These are phyloP conservation scores for Mirounga angustirostris DNA, from an alignment of 2,113 vertebrate genomes.

Conservation along the genomic window DNA sequence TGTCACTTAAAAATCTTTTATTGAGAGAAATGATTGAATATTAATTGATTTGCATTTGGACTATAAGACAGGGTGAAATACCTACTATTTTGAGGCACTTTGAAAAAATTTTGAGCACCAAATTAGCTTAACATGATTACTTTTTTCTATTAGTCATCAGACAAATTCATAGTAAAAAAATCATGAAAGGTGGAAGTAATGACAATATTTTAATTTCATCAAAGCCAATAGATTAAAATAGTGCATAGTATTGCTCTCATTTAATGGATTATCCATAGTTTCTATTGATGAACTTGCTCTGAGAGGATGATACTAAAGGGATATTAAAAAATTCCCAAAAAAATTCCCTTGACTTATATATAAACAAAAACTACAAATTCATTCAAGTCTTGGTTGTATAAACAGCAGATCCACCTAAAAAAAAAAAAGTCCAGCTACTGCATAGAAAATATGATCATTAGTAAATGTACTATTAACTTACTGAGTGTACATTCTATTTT, in stretches of 20 bases:
- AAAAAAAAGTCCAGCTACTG: not conserved
- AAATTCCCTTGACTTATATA: not conserved
- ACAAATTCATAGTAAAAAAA: not conserved
- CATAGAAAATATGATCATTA: not conserved
- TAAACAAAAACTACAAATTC: not conserved
- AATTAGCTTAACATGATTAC: not conserved
- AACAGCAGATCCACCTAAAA: not conserved
- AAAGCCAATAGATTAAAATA: slow-evolving; percentile 22
- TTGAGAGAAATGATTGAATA: not conserved
- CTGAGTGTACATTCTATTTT: not conserved
- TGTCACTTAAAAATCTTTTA: not conserved
- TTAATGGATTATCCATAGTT: not conserved
- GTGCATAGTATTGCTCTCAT: not conserved
- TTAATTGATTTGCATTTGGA: not conserved
- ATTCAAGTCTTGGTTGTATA: not conserved
- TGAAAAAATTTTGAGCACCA: not conserved
- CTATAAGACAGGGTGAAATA: not conserved
- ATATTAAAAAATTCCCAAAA: not conserved
- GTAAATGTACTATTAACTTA: not conserved
- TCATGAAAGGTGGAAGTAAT: slow-evolving; percentile 2
- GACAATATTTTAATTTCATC: not conserved
- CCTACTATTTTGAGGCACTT: not conserved
- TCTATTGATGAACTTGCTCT: not conserved
- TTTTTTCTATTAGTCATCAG: not conserved
- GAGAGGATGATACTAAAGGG: not conserved